phyloP scores from a whole-genome alignment of 2,113 vertebrate species.

The Cichladusa arquata region DNA sequence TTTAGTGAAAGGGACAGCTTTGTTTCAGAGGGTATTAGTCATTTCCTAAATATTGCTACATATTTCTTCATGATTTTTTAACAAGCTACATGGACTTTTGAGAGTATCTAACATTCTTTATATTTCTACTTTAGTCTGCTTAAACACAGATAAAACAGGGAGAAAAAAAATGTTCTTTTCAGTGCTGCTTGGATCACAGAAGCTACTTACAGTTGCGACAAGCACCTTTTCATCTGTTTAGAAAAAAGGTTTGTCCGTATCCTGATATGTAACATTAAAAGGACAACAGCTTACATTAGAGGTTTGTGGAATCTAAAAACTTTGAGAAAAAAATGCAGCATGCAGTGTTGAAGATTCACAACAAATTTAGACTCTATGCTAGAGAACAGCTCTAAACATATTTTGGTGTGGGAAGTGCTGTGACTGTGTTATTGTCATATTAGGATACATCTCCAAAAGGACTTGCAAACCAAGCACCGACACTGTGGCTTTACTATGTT shows the following conservation, averaged over 20 bases:
- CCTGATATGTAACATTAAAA: neutral
- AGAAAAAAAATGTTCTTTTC: neutral
- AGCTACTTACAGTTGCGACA: neutral
- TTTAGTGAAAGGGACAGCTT: neutral
- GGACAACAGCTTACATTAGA: neutral
- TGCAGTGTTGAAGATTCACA: neutral
- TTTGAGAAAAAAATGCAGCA: neutral
- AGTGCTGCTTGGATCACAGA: neutral
- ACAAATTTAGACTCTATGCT: neutral
- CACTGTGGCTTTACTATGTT: neutral
- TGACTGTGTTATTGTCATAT: neutral
- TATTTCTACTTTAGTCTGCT: neutral
- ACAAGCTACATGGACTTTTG: neutral
- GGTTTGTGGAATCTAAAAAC: neutral
- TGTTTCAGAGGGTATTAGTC: neutral
- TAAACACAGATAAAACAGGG: neutral
- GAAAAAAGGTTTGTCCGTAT: neutral
- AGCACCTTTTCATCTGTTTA: neutral
- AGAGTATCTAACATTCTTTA: neutral
- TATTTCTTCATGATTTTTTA: neutral
- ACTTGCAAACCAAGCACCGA: fast-evolving
- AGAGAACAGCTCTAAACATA: neutral
- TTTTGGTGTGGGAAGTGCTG: neutral
- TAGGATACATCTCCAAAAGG: neutral
- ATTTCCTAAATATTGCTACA: slow-evolving; percentile 1